Conservation (phyloP, 2,113 vertebrate genomes). For the Poeciliopsis turrubarensis region DNA sequence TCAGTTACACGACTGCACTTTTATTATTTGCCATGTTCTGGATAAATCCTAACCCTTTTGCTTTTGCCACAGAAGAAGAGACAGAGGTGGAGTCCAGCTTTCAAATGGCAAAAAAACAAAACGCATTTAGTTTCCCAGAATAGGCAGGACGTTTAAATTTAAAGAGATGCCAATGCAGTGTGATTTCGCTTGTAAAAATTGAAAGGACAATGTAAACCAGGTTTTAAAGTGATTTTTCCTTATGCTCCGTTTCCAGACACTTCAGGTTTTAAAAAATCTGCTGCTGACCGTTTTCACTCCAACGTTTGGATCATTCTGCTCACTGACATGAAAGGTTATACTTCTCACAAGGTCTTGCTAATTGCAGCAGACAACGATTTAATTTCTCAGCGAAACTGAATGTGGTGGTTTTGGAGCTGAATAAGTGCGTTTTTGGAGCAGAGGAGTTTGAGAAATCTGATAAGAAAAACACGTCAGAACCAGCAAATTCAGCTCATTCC, state of each 20-base stretch:
- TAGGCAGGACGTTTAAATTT: no score
- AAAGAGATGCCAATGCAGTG: no score
- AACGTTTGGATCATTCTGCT: background rate
- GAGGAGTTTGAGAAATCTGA: background rate
- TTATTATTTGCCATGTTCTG: no score
- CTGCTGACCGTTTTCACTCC: background rate
- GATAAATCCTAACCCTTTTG: no score
- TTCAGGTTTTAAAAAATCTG: background rate
- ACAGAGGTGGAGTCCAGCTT: no score
- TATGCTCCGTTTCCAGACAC: background rate
- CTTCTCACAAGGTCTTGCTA: background rate
- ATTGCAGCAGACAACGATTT: constrained; percentile 1
- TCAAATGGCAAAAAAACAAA: no score
- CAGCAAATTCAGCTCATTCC: constrained; percentile 25
- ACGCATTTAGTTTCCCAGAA: no score
- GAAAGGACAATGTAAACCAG: no score
- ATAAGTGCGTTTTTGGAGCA: background rate
- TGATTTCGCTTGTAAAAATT: no score
- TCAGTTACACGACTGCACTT: no score
- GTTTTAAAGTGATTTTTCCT: background rate
- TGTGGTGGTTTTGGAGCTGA: constrained; percentile 11
- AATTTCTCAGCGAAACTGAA: constrained; percentile 7
- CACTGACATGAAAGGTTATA: background rate
- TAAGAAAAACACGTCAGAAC: background rate
- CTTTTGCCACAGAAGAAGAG: no score